These are phyloP conservation scores for Erinaceus europaeus DNA, from an alignment of 2,113 vertebrate species.

Conservation along the genomic window DNA sequence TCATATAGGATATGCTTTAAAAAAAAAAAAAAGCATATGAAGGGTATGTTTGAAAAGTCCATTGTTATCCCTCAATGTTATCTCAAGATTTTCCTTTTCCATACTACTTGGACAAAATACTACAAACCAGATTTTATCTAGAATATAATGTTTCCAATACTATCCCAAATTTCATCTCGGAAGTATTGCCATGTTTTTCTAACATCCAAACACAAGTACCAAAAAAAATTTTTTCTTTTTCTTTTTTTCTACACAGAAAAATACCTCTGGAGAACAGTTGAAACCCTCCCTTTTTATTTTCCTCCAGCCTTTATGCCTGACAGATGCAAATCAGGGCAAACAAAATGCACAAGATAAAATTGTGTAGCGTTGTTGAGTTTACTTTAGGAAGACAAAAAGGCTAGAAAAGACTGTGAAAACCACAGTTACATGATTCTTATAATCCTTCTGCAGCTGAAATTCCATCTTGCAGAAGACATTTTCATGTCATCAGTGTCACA, in stretches of 20 bases:
- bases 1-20: background rate
- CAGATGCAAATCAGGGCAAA: slow-evolving; percentile 5
- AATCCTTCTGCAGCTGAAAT: slow-evolving; percentile 75
- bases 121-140: slow-evolving; percentile 22
- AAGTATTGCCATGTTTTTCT: background rate
- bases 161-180: background rate
- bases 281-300: too few species aligned
- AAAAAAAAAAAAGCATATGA: background rate
- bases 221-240: too few species aligned
- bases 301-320: background rate
- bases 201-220: background rate
- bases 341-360: slow-evolving; percentile 31
- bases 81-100: slow-evolving; percentile 16
- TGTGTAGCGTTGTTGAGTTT: slow-evolving; percentile 6
- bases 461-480: slow-evolving; percentile 79
- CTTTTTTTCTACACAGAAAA: background rate
- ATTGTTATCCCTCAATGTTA: background rate
- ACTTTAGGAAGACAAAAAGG: slow-evolving; percentile 23
- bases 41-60: background rate
- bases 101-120: background rate
- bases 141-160: background rate
- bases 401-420: slow-evolving; percentile 41
- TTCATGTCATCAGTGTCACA: slow-evolving; percentile 79
- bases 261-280: background rate
- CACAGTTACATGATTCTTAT: slow-evolving; percentile 48